Evolutionary conservation across 2,888 invertebrate species (phyloP), one percentile per base, ranked within the genome.

Genomic region (Cheilosia grossa): DNA sequence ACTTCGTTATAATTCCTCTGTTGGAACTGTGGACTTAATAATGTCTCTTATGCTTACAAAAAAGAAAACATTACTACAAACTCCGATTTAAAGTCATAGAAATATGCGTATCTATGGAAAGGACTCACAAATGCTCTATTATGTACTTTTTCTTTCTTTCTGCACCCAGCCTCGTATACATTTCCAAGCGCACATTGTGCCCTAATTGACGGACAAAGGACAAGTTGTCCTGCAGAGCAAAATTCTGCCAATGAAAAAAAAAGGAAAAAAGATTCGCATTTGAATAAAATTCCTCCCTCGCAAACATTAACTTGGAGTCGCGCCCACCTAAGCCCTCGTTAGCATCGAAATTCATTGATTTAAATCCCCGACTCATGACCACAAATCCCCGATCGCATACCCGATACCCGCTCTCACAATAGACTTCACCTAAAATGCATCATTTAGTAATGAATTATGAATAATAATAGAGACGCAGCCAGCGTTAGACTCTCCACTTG

Each of bases 361-460:
- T 70, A 75, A 83, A 69, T 61, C 59, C 70, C 49, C 64, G 49
- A 69, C 53, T 70, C 69, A 79, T 70, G 83, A 79, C 42, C 54
- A 67, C 58, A 79, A 75, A 66, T 70, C 69, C 74, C 58, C 74
- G 53, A 51, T 42, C 64, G 59, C 54, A 19, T 44, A 67, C 37
- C 37, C 59, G 53, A 17, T 30, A 27, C 58, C 24, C 47, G 51
- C 24, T 10, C 64, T 64, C 70, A 80, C 74, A 80, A 79, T 80
- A 70, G 63, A 77, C 81, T 75, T 73, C 56, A 75, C 75, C 85
- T 63, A 67, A 81, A 85, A 85, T 85, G 72, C 85, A 85, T 81
- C 81, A 85, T 85, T 85, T 85, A 72, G 67, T 67, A 72, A 81
- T 85, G 85, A 85, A 80, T 85, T 85, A 81, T 85, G 85, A 81